Evolutionary conservation across 2,888 invertebrate species (phyloP).

Genomic region (Sminthurides aquaticus): DNA sequence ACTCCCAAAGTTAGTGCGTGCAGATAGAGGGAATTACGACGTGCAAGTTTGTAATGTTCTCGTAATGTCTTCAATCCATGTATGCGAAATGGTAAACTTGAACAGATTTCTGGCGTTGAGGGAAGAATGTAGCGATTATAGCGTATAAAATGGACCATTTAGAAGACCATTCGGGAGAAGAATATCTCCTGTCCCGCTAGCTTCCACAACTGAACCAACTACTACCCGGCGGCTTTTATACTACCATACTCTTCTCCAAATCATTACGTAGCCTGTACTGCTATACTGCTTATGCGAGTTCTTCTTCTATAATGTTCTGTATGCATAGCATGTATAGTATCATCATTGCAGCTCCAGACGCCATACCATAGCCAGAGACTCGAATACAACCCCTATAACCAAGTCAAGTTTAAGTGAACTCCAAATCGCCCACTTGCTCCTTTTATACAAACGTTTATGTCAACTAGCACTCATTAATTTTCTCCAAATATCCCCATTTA

Average conservation of each 20-base stretch:
- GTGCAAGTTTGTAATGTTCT: background rate
- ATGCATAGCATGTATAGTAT: too few species aligned
- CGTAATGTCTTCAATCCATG: background rate
- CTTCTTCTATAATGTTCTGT: too few species aligned
- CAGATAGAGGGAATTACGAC: background rate
- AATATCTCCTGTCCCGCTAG: conserved; percentile 17
- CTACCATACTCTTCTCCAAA: too few species aligned
- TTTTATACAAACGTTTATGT: conserved; percentile 43
- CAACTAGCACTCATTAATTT: conserved; percentile 43
- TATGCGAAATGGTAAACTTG: conserved; percentile 1
- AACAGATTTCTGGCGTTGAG: conserved; percentile 26
- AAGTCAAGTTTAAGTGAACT: conserved; percentile 17
- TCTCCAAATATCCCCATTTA: conserved; percentile 42
- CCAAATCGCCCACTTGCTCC: conserved; percentile 40
- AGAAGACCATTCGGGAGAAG: conserved; percentile 28
- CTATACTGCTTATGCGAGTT: too few species aligned
- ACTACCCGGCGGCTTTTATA: background rate
- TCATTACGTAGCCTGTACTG: too few species aligned
- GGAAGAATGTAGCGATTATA: conserved; percentile 26
- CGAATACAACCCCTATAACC: background rate
- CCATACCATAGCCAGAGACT: background rate
- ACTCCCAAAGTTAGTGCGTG: background rate
- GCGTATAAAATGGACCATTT: conserved; percentile 35
- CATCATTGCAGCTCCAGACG: too few species aligned
- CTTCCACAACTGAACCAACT: background rate